A percentile compares a stretch with the other conserved stretches of the same genome.
phyloP scores from a whole-genome alignment of 2,888 invertebrate species.

The Listrodromus nycthemerus region DNA sequence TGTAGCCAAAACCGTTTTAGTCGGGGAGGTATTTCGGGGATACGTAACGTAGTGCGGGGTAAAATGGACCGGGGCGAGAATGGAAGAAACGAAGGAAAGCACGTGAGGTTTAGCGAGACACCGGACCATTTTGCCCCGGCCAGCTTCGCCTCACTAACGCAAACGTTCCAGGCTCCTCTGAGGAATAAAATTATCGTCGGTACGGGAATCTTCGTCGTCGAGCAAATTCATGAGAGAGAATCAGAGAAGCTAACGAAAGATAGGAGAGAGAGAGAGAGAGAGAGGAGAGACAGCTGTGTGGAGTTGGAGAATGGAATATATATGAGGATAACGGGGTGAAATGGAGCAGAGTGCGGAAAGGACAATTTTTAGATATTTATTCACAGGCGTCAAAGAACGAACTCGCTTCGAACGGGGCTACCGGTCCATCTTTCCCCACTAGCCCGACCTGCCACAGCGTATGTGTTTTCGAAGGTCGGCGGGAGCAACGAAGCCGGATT shows the following conservation, averaged over 20 bases:
- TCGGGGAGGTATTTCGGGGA: no score
- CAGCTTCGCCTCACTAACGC: no score
- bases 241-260: no score
- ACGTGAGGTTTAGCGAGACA: no score
- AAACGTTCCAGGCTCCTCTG: no score
- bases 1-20: constrained; percentile 2
- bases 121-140: no score
- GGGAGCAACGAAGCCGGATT: not conserved
- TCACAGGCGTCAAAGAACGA: not conserved
- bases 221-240: constrained; percentile 51
- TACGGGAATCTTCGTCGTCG: constrained; percentile 32
- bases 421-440: not conserved
- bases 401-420: not conserved
- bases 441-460: not conserved
- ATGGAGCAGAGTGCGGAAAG: not conserved
- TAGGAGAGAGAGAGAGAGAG: no score
- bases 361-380: not conserved
- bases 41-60: no score
- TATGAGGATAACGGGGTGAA: no score
- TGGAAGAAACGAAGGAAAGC: no score
- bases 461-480: not conserved
- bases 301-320: no score
- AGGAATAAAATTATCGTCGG: constrained; percentile 46
- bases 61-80: no score
- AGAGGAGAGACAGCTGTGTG: constrained; percentile 18